A percentile compares a stretch with the other conserved stretches of the same genome.
phyloP scores from a whole-genome alignment of 1,140 invertebrate species.

The Drosophila subpulchrella region DNA sequence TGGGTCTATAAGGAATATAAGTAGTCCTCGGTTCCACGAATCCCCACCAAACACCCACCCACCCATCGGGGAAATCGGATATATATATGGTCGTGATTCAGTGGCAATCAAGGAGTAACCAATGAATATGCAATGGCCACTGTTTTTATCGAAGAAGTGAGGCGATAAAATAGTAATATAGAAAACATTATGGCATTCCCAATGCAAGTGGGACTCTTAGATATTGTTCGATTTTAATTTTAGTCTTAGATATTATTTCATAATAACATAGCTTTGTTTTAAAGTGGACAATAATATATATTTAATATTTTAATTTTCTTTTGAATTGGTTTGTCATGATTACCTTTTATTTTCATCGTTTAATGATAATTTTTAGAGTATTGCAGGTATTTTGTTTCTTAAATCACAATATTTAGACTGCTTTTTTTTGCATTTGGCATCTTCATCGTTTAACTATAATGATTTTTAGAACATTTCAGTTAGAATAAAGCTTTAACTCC shows the following conservation, averaged over 20 bases:
- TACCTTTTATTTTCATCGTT: too few relatives aligned
- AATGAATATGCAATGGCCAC: conserved; percentile 24
- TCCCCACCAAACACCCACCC: conserved; percentile 1
- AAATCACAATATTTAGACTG: background rate
- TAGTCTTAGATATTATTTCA: background rate
- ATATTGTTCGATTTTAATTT: too few relatives aligned
- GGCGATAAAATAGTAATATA: background rate
- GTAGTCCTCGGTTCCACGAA: background rate
- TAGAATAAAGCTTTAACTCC: background rate
- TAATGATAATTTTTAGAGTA: too few relatives aligned
- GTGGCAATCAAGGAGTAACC: conserved; percentile 22
- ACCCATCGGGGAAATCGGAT: conserved; percentile 9
- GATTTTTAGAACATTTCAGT: background rate
- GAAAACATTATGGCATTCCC: background rate
- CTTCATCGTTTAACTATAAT: background rate
- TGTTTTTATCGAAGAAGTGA: conserved; percentile 9
- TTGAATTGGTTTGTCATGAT: too few relatives aligned
- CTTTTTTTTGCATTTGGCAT: too few relatives aligned
- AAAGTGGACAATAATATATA: too few relatives aligned
- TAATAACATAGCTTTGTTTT: background rate
- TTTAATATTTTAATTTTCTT: too few relatives aligned
- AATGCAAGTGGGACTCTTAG: background rate
- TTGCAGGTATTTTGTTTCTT: too few relatives aligned
- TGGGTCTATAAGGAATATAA: conserved; percentile 9
- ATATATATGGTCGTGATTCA: conserved; percentile 10